Evolutionary conservation across 2,797 vertebrate species (phyloP), one percentile per base, ranked within the genome.

Genomic region (Lindbergichthys nudifrons): DNA sequence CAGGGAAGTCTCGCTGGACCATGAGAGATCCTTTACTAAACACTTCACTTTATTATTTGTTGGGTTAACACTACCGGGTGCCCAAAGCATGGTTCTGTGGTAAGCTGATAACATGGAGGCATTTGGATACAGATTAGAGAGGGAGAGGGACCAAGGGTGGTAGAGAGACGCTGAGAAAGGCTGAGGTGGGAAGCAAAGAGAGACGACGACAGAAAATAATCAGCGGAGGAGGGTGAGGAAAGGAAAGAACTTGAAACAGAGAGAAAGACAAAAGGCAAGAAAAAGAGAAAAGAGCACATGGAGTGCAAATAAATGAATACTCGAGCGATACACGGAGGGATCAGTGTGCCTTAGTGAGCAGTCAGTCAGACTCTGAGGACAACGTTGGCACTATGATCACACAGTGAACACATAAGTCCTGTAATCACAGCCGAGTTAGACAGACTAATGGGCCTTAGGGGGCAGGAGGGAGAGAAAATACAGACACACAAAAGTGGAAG

Each of bases 31-130:
- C 80, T 84, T 87, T 66, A 80, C 83, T 54, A 73, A 87, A 88
- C 85, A 78, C 89, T 86, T 70, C 60, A 84, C 73, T 70, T 78
- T 46, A 80, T 84, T 87, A 86, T 91, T 88, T 54, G 84, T 76
- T 61, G 73, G 84, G 85, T 86, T 87, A 89, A 90, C 84, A 80
- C 80, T 62, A 61, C 67, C 47, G 77, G 65, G 78, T 53, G 81
- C 79, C 86, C 77, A 73, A 42, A 90, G 90, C 88, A 14, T 30
- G 65, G 41, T 41, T 84, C 91, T 92, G 90, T 59, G 62, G 43
- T 56, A 58, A 5, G 77, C 85, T 83, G 90, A 92, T 92, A 92
- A 92, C 89, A 77, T 21, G 30, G 79, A 84, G 73, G 81, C 87
- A 62, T 86, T 86, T 73, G 66, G 82, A 88, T 67, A 36, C 53